Evolutionary conservation across 2,888 invertebrate genomes (phyloP), one percentile per base, ranked within the genome.

Genomic region (Chrysotoxum bicinctum): DNA sequence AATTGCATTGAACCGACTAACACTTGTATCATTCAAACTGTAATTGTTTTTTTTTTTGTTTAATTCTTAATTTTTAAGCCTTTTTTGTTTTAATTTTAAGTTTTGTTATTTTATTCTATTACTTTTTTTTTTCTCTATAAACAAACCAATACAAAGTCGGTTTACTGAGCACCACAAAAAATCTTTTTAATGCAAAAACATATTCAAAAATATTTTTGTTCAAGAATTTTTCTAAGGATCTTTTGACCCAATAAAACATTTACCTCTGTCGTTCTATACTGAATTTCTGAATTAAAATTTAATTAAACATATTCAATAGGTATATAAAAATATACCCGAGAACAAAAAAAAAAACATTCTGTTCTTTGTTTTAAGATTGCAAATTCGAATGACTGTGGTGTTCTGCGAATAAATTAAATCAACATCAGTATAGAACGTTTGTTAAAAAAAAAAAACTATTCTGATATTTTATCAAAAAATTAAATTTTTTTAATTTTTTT

Each of bases 371-470:
- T 40, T 5, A 16, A 43, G 5, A 10, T 83, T 78, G 45, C 72
- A 72, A n/a, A 80, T 85, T 73, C 54, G 72, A 85, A 69, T 80
- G 56, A 80, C 80, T 85, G 85, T 85, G 85, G 85, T 85, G 85
- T 80, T 85, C 85, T 85, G 85, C 85, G 56, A 76, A 69, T 10
- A 30, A 52, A 64, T 54, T 19, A 30, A 52, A 60, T 56, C 30
- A 68, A 54, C n/a, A 73, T 76, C 85, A 85, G 85, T 85, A 85
- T 85, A 85, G 85, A 85, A 80, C 85, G 85, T 80, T 72, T 37
- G 4, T 37, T 9, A 60, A 77, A 60, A 43, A 30, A 48, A 68
- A 77, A 62, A 43, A 30, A 48, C 48, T 21, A 10, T 48, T 60
- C 48, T 48, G 50, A 30, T 40, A 56, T 50, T 68, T 50, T 14